Evolutionary conservation across 2,113 vertebrate genomes (phyloP).

Genomic region (Psophia crepitans): DNA sequence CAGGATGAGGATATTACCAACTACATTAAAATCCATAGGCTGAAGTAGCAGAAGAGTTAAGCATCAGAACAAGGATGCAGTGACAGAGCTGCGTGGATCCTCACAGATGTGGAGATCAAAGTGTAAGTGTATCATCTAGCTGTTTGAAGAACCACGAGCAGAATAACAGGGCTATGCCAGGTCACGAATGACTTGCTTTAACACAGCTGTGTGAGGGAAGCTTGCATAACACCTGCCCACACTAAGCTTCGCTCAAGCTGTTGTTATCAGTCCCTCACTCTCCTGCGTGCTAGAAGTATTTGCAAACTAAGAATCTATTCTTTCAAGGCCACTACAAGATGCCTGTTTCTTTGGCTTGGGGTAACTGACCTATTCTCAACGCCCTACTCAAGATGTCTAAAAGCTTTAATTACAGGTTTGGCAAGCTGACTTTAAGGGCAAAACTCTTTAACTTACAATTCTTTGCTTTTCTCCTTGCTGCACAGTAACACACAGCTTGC

Average conservation of each 20-base stretch:
- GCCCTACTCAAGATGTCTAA: background rate
- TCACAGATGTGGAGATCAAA: slow-evolving; percentile 13
- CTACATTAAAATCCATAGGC: background rate
- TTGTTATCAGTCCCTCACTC: slow-evolving; percentile 38
- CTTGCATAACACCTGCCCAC: slow-evolving; percentile 68
- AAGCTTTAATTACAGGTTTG: slow-evolving; percentile 37
- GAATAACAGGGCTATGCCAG: slow-evolving; percentile 27
- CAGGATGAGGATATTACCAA: background rate
- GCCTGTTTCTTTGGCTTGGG: background rate
- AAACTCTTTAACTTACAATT: background rate
- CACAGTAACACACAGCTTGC: slow-evolving; percentile 11
- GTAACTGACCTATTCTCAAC: background rate
- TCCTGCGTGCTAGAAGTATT: slow-evolving; percentile 18
- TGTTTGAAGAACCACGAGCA: background rate
- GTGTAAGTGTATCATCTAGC: background rate
- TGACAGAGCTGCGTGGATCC: background rate
- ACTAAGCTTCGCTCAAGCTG: slow-evolving; percentile 50
- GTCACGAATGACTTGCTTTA: slow-evolving; percentile 49
- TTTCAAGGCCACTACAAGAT: background rate
- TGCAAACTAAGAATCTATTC: background rate
- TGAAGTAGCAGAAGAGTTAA: background rate
- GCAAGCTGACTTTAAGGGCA: background rate
- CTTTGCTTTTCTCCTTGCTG: slow-evolving; percentile 32
- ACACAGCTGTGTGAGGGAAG: slow-evolving; percentile 59
- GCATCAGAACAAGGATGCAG: background rate